Base-by-base conservation (phyloP, 2,888 invertebrate genomes). In the Parascotia fuliginaria region DNA sequence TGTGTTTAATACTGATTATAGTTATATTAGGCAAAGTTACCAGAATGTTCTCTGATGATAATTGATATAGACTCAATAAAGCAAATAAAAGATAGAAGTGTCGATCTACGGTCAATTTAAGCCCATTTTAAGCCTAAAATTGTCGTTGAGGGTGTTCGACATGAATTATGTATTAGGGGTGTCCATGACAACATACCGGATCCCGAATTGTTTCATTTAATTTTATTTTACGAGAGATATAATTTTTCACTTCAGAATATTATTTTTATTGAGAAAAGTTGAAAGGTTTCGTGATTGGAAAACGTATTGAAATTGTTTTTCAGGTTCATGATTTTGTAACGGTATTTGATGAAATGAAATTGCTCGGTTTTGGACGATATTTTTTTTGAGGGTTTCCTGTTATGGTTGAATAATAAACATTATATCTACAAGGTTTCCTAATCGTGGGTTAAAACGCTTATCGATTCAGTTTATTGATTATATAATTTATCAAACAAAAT, bases 151-250 rank as follows among this genome's bases (percentile, higher is more conserved):
- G 70, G 74, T 63, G 70, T 62, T 55, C 55, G 65, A 79, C 75
- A 89, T 89, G 89, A 89, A 89, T 89, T 86, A 89, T 84, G 84
- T 85, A 89, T 88, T 76, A 81, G 70, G 73, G 68, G 70, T 64
- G 59, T 63, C 69, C 67, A 65, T 65, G 62, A 69, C 66, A 73
- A 76, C 75, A 71, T 70, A 78, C 75, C 72, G 61, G 60, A 59
- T 55, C 56, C 39, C 31, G 50, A 71, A 77, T 67, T 49, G 67
- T 66, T 73, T 65, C 51, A 62, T 71, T 67, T 60, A 59, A 61
- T 73, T 68, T 64, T 63, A 53, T 65, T 65, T 44, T 36, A 48
- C 48, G 43, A 50, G 6, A 13, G 43, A 16, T 16, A 22, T 29
- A 29, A 29, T 34, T 13, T 34, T 34, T 42, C 16, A 42, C 15